phyloP scores from a whole-genome alignment of 2,888 invertebrate genomes.

The Rhorus exstirpatorius region DNA sequence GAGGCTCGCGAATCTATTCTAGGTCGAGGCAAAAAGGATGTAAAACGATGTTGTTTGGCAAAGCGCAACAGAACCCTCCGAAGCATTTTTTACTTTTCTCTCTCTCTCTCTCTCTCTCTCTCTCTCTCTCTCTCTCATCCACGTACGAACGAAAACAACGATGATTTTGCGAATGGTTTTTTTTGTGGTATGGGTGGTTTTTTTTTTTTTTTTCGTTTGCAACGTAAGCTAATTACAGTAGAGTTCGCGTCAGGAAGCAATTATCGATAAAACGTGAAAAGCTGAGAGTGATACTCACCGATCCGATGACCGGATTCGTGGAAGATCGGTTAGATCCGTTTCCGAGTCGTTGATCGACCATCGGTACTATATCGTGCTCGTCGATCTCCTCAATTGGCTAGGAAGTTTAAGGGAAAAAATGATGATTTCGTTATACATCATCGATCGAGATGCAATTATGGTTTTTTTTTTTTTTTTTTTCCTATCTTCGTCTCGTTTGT shows the following conservation, averaged over 20 bases:
- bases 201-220: conserved; percentile 43
- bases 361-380: conserved; percentile 77
- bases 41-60: conserved; percentile 48
- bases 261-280: conserved; percentile 54
- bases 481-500: no score
- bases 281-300: conserved; percentile 62
- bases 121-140: conserved; percentile 24
- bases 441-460: no score
- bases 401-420: not conserved
- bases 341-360: conserved; percentile 74
- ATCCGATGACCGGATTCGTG: conserved; percentile 35
- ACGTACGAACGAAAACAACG: conserved; percentile 39
- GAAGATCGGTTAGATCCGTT: conserved; percentile 68
- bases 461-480: no score
- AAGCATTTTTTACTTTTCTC: conserved; percentile 52
- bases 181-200: not conserved
- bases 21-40: conserved; percentile 56
- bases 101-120: not conserved
- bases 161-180: conserved; percentile 38
- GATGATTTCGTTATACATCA: not conserved
- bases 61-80: conserved; percentile 62
- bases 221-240: conserved; percentile 70
- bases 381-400: conserved; percentile 76
- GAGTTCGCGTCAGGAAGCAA: conserved; percentile 67
- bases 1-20: conserved; percentile 58